These are phyloP conservation scores for Drosophila nannoptera DNA, from an alignment of 1,140 invertebrate genomes.

Conservation along the genomic window DNA sequence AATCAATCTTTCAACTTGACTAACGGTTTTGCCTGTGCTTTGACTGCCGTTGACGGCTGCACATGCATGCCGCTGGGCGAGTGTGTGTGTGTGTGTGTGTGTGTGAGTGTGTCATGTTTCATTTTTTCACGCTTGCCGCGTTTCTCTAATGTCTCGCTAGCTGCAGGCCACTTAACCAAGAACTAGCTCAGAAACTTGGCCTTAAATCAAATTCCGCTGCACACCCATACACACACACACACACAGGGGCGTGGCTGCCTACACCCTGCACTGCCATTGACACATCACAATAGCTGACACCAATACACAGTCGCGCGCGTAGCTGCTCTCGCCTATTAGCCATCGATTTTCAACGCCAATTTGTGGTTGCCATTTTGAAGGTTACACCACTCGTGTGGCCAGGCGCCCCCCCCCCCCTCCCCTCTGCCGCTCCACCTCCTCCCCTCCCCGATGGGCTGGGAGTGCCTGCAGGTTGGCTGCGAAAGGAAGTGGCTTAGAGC, in stretches of 20 bases:
- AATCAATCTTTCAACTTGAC: conserved; percentile 77
- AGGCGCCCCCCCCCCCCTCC: too few species aligned
- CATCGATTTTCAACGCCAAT: conserved; percentile 69
- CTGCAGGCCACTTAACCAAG: conserved; percentile 41
- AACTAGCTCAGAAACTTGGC: conserved; percentile 48
- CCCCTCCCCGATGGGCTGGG: too few species aligned
- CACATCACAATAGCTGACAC: conserved; percentile 52
- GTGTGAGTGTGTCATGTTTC: conserved; percentile 31
- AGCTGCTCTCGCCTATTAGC: conserved; percentile 54
- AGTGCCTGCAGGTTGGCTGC: neutral
- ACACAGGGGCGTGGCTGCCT: neutral
- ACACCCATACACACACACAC: conserved; percentile 7
- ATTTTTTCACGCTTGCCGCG: conserved; percentile 57
- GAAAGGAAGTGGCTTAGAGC: conserved; percentile 21
- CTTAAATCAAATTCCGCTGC: conserved; percentile 69
- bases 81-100: conserved; percentile 16
- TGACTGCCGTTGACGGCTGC: conserved; percentile 62
- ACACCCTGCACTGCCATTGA: conserved; percentile 66
- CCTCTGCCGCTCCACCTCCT: too few species aligned
- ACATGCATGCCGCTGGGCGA: neutral
- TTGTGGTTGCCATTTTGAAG: conserved; percentile 63
- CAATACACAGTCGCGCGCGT: conserved; percentile 27
- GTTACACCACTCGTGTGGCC: conserved; percentile 38
- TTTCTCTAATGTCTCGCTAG: conserved; percentile 50
- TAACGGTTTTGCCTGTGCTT: conserved; percentile 71